Conservation (phyloP, 2,113 vertebrate species). For the Phycodurus eques region DNA sequence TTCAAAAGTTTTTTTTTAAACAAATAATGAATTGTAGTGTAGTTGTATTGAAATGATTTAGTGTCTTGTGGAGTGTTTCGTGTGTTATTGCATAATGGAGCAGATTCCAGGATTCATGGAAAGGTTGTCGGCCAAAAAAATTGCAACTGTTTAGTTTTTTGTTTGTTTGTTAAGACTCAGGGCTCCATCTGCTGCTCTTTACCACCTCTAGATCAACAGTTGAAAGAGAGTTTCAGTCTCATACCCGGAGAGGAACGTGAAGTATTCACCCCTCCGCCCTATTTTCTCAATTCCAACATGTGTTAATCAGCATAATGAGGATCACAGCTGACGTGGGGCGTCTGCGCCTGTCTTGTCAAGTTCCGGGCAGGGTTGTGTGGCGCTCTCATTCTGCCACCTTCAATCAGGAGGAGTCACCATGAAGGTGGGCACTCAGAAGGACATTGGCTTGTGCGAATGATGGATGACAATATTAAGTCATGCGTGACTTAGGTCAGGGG, state of each 20-base stretch:
- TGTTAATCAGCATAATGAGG: conserved; percentile 44
- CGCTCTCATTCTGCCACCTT: conserved; percentile 40
- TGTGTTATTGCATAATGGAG: conserved; percentile 5
- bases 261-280: conserved; percentile 9
- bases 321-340: conserved; percentile 46
- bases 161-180: background rate
- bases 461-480: background rate
- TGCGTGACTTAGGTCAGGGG: background rate
- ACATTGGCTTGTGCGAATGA: background rate
- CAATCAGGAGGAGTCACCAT: conserved; percentile 25
- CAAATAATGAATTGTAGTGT: background rate
- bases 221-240: background rate
- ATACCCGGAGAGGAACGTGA: background rate
- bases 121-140: conserved; percentile 13
- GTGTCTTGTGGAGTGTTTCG: conserved; percentile 1
- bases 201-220: conserved; percentile 28
- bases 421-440: conserved; percentile 4
- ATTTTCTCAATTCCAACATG: conserved; percentile 18
- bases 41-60: background rate
- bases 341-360: conserved; percentile 43
- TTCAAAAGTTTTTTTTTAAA: background rate
- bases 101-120: conserved; percentile 6
- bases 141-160: conserved; percentile 33
- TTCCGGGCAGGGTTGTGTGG: conserved; percentile 22
- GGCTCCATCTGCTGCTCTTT: conserved; percentile 24